Base-by-base conservation (phyloP, 2,113 vertebrate species). In the Morphnarchus princeps region DNA sequence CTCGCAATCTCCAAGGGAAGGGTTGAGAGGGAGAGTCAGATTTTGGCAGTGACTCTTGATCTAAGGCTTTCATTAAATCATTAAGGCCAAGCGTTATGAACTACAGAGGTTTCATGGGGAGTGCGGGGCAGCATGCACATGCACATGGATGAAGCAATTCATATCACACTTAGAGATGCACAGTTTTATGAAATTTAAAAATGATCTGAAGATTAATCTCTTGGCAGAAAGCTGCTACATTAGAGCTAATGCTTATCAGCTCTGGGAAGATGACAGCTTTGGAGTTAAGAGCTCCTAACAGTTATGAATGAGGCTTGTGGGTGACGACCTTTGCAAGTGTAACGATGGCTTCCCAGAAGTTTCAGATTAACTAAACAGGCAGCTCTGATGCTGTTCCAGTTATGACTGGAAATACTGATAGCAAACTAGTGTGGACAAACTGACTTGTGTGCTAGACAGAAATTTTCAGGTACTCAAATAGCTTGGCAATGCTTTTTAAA, bases 21-120 rank as follows among this genome's bases (percentile, higher is more conserved):
- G 34, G 29, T 3, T 45, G 63, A 8, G 5, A 10, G 32, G 4
- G 19, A 49, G 25, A 50, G 38, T 17, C 18, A 5, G 19, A 2
- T 25, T 24, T 38, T 32, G 76, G 40, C 76, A 25, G 45, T 2
- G 6, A 0, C 54, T 55, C 16, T 18, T 42, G 78, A 11, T 34
- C 32, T 15, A 6, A 4, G 63, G 31, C 54, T 57, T 3, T 17
- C 18, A 0, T 8, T 5, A 1, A 24, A 69, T 17, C 18, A 0
- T 6, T 5, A 1, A 28, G 73, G 40, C 7, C 16, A 1, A 13
- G 32, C 0, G 0, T 1, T 14, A 8, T 1, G 14, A 45, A 32
- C 58, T 52, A 55, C 73, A 54, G 71, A 29, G n/a, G 2, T 17
- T n/a, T 47, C n/a, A 19, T 2, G 1, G 12, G 19, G 17, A 24